These are phyloP conservation scores for Aphaenogaster rudis DNA, from an alignment of 1,140 invertebrate species.

Conservation along the genomic window DNA sequence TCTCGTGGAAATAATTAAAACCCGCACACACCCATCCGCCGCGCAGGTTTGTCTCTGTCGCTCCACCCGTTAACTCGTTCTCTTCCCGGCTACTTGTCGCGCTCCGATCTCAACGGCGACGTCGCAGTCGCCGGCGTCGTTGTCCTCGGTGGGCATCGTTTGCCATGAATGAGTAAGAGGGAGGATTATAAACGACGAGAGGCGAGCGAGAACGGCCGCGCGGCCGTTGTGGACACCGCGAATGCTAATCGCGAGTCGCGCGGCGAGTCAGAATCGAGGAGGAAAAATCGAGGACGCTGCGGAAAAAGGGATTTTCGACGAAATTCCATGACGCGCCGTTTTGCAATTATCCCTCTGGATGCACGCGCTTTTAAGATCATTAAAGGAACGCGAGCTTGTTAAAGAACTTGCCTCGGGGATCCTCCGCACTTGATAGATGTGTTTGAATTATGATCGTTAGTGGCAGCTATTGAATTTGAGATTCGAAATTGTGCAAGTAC, in stretches of 20 bases:
- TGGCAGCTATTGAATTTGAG: neutral
- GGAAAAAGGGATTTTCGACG: neutral
- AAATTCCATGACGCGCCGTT: constrained; percentile 27
- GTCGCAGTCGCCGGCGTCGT: neutral
- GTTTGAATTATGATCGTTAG: constrained; percentile 37
- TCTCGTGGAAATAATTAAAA: constrained; percentile 81
- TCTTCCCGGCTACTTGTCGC: constrained; percentile 72
- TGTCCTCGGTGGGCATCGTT: constrained; percentile 31
- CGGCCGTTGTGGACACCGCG: neutral
- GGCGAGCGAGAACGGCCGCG: constrained; percentile 4
- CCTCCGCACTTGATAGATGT: neutral
- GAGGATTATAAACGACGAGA: constrained; percentile 64
- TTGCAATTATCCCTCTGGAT: constrained; percentile 46
- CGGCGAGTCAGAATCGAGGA: constrained; percentile 8
- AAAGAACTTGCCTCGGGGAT: neutral
- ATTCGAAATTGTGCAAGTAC: neutral
- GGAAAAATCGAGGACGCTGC: neutral
- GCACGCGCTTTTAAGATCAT: constrained; percentile 32
- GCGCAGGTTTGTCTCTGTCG: constrained; percentile 14
- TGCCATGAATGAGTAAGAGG: constrained; percentile 62
- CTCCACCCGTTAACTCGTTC: constrained; percentile 12
- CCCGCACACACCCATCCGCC: constrained; percentile 68
- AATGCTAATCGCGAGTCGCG: constrained; percentile 40
- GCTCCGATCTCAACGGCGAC: constrained; percentile 36
- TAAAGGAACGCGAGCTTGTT: constrained; percentile 29